Evolutionary conservation across 2,113 vertebrate species (phyloP).

Genomic region (Dinomys branickii): DNA sequence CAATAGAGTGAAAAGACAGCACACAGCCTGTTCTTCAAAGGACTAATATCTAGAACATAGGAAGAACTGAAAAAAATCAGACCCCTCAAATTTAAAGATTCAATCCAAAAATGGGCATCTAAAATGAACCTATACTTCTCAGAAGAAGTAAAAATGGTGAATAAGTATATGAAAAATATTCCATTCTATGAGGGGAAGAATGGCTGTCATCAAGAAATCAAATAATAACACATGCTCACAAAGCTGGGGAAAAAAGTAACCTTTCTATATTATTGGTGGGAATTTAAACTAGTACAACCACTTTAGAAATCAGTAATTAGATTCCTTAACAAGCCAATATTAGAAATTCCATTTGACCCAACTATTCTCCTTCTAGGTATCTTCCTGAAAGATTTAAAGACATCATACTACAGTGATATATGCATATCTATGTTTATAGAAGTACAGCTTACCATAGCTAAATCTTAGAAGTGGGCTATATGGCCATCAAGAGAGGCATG

Average conservation of each 20-base stretch:
- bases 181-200: neutral
- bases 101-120: too few species aligned
- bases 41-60: too few species aligned
- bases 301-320: neutral
- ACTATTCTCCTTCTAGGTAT: neutral
- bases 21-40: too few species aligned
- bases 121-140: too few species aligned
- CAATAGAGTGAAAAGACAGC: too few species aligned
- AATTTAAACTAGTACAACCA: neutral
- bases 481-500: neutral
- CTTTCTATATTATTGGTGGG: neutral
- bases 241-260: neutral
- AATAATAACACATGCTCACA: too few species aligned
- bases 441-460: neutral
- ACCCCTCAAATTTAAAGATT: too few species aligned
- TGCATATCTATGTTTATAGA: neutral
- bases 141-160: too few species aligned
- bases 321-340: neutral
- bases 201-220: neutral
- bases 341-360: neutral
- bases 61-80: too few species aligned
- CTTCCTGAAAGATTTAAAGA: neutral
- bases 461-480: neutral
- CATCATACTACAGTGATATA: neutral
- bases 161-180: too few species aligned